Conservation (phyloP, 2,113 vertebrate genomes). For the Egretta garzetta region DNA sequence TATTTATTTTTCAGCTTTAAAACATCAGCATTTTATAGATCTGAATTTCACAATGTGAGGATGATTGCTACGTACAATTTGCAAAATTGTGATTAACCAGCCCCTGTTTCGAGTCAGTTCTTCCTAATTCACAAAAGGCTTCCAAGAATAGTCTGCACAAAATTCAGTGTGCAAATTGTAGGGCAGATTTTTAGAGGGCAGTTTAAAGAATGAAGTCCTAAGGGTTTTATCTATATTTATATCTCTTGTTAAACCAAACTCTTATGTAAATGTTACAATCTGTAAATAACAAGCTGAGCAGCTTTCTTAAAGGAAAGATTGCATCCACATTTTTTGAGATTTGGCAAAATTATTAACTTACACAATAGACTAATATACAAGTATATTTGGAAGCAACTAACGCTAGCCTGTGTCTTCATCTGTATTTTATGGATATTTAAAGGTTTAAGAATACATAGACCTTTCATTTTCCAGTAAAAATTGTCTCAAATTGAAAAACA, state of each 20-base stretch:
- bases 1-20: constrained; percentile 83
- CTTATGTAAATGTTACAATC: constrained; percentile 84
- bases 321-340: constrained; percentile 78
- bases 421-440: constrained; percentile 70
- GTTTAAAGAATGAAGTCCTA: constrained; percentile 82
- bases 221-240: constrained; percentile 85
- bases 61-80: constrained; percentile 85
- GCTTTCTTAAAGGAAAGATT: constrained; percentile 77
- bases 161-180: constrained; percentile 83
- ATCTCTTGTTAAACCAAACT: constrained; percentile 82
- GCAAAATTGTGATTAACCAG: constrained; percentile 84
- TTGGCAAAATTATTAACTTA: constrained; percentile 80
- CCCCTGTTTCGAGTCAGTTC: constrained; percentile 80
- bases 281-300: constrained; percentile 79
- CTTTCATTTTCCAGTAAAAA: constrained; percentile 69
- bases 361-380: constrained; percentile 74
- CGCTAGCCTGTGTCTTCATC: constrained; percentile 62
- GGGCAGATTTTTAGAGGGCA: constrained; percentile 84
- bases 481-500: constrained; percentile 71
- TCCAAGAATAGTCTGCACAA: constrained; percentile 83
- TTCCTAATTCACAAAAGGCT: constrained; percentile 81
- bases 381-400: constrained; percentile 73
- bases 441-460: constrained; percentile 66
- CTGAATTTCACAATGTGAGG: constrained; percentile 82
- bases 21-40: constrained; percentile 81